Evolutionary conservation across 37 sponge, comb jelly and placozoan genomes (phyloP).

Genomic region (Eunapius fragilis): DNA sequence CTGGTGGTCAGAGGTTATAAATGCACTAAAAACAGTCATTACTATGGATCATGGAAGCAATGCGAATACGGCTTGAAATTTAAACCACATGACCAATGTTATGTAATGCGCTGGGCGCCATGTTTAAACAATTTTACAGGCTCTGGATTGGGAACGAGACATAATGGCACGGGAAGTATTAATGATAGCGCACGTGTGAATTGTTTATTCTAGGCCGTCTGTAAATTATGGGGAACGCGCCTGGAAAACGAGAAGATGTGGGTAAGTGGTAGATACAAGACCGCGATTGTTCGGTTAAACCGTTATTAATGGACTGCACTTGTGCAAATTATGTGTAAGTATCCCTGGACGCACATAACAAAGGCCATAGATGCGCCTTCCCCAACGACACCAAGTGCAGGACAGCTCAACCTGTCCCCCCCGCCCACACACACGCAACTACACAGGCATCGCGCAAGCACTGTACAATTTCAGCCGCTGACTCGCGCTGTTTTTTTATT

Average conservation of each 20-base stretch:
- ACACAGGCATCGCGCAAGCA: background rate
- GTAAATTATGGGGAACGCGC: constrained; percentile 38
- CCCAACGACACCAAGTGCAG: too few species aligned
- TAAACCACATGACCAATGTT: too few species aligned
- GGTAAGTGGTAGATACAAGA: background rate
- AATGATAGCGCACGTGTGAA: background rate
- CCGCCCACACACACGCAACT: background rate
- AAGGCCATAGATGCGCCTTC: too few species aligned
- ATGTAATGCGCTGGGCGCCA: too few species aligned
- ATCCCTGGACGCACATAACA: too few species aligned
- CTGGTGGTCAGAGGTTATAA: too few species aligned
- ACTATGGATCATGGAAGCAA: too few species aligned
- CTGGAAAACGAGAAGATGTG: constrained; percentile 10
- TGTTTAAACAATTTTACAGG: too few species aligned
- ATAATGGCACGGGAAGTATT: background rate
- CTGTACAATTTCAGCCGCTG: background rate
- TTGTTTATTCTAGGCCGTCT: background rate
- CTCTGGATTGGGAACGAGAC: too few species aligned
- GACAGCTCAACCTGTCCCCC: background rate
- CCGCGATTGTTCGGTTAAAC: background rate
- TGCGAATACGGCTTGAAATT: too few species aligned
- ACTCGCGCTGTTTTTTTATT: background rate
- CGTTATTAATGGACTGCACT: too few species aligned
- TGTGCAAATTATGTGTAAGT: background rate
- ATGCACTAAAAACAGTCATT: too few species aligned